Percentiles rank a stretch among this genome's conserved stretches.
Conservation (phyloP, 2,113 vertebrate genomes). For the Prietella phreatophila region DNA sequence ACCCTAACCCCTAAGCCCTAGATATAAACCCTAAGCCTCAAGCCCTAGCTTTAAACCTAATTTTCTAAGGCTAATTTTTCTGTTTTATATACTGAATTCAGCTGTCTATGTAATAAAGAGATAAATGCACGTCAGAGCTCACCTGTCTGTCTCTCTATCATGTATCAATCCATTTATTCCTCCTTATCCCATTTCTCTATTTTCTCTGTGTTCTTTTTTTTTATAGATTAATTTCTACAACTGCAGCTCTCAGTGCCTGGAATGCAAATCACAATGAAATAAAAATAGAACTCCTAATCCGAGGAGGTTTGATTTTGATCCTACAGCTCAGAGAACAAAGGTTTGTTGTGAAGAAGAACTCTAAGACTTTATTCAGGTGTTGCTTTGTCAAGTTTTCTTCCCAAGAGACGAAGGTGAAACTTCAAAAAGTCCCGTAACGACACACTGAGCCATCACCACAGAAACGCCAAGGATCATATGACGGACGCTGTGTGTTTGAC, state of each 20-base stretch:
- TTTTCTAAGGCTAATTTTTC: not conserved
- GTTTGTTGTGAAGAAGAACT: not conserved
- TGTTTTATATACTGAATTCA: not conserved
- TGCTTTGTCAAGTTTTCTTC: constrained; percentile 1
- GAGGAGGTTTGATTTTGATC: not conserved
- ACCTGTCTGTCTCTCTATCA: not conserved
- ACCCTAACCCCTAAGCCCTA: not conserved
- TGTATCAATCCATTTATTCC: not conserved
- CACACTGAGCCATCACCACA: constrained; percentile 20
- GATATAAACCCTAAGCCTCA: not conserved
- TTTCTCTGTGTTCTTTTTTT: not conserved
- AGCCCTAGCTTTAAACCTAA: not conserved
- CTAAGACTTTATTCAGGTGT: not conserved
- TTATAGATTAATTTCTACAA: not conserved
- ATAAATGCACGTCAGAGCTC: not conserved
- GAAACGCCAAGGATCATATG: constrained; percentile 34
- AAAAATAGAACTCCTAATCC: not conserved
- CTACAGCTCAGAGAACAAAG: not conserved
- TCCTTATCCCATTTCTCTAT: not conserved
- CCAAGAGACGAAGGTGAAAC: constrained; percentile 30
- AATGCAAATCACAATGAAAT: constrained; percentile 9
- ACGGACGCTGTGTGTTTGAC: constrained; percentile 6
- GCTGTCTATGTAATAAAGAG: not conserved
- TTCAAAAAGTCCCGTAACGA: constrained; percentile 42
- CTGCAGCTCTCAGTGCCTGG: constrained; percentile 12